These are phyloP conservation scores for Albula goreensis DNA, from an alignment of 2,113 vertebrate species.

Conservation along the genomic window DNA sequence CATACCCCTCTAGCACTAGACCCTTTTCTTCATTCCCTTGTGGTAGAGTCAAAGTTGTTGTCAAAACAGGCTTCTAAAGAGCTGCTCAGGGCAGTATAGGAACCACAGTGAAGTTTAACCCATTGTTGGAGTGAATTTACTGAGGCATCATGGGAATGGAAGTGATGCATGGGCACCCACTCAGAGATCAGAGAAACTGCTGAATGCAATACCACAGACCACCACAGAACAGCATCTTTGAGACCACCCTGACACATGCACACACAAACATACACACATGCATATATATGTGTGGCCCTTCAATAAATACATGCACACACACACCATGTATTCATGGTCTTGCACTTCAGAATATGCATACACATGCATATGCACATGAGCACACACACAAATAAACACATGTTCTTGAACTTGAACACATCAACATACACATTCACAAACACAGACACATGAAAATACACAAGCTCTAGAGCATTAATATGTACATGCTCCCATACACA, in stretches of 20 bases:
- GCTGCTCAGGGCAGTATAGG: not conserved
- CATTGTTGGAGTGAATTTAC: not conserved
- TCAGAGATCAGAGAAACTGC: not conserved
- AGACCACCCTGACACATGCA: constrained; percentile 33
- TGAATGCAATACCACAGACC: not conserved
- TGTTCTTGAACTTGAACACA: constrained; percentile 56
- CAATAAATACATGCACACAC: not conserved
- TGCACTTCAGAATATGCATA: not conserved
- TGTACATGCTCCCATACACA: not conserved
- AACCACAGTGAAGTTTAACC: not conserved
- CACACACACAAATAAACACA: constrained; percentile 46
- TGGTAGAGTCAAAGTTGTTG: not conserved
- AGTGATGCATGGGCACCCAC: not conserved
- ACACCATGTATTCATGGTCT: not conserved
- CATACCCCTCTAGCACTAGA: not conserved
- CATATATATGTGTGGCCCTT: not conserved
- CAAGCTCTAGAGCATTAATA: constrained; percentile 43
- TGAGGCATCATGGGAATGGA: not conserved
- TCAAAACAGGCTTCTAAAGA: constrained; percentile 8
- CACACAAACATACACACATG: not conserved
- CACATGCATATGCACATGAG: not conserved
- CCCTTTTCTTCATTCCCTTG: not conserved
- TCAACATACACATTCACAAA: constrained; percentile 52
- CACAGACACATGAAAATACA: constrained; percentile 45
- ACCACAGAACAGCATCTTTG: constrained; percentile 49